phyloP scores from a whole-genome alignment of 2,888 invertebrate genomes.

The Rhimphoctona megacephalus region DNA sequence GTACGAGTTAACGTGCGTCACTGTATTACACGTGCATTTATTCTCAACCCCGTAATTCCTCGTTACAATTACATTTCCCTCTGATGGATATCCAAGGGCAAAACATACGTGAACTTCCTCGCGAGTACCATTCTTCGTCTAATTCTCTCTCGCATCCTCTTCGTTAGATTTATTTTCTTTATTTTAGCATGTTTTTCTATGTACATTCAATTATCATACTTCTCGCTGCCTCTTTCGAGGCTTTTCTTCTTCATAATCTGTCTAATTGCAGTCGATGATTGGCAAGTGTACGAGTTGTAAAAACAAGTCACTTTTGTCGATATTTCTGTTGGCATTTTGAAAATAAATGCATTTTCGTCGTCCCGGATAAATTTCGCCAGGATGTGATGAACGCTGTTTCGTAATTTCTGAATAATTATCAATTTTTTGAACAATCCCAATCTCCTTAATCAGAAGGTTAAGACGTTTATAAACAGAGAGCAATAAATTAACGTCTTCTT shows the following conservation, averaged over 20 bases:
- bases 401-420: background rate
- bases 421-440: slow-evolving; percentile 4
- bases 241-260: slow-evolving; percentile 32
- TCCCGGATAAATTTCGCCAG: too few species aligned
- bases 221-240: slow-evolving; percentile 13
- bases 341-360: background rate
- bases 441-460: slow-evolving; percentile 17
- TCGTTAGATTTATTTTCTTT: background rate
- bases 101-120: slow-evolving; percentile 28
- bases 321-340: background rate
- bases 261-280: slow-evolving; percentile 24
- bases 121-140: slow-evolving; percentile 30
- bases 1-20: background rate
- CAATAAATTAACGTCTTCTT: slow-evolving; percentile 47
- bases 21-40: slow-evolving; percentile 37
- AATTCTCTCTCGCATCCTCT: slow-evolving; percentile 25
- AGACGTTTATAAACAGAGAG: slow-evolving; percentile 50
- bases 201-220: slow-evolving; percentile 49
- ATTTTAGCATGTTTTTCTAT: background rate
- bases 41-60: slow-evolving; percentile 28
- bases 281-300: slow-evolving; percentile 3
- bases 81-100: slow-evolving; percentile 30
- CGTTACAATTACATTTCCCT: slow-evolving; percentile 28
- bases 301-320: background rate
- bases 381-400: background rate